phyloP scores from a whole-genome alignment of 2,113 vertebrate species.

The Sigmodon hispidus region DNA sequence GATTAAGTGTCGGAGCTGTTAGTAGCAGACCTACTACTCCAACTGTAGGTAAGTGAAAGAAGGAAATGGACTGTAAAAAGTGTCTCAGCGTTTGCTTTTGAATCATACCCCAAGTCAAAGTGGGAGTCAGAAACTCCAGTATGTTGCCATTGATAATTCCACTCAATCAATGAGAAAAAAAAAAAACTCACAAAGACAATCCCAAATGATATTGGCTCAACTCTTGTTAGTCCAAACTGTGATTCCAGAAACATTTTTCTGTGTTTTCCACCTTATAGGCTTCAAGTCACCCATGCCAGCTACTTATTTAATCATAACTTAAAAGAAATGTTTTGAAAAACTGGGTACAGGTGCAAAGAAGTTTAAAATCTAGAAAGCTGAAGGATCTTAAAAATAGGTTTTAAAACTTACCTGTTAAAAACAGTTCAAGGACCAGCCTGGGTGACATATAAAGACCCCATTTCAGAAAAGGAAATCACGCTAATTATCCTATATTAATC shows the following conservation, averaged over 20 bases:
- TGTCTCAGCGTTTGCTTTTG: slow-evolving; percentile 42
- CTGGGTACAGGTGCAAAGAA: slow-evolving; percentile 80
- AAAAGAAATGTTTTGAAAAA: slow-evolving; percentile 85
- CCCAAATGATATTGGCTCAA: background rate
- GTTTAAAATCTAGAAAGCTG: slow-evolving; percentile 65
- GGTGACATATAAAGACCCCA: background rate
- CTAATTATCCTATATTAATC: slow-evolving; percentile 37
- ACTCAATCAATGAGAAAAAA: slow-evolving; percentile 1
- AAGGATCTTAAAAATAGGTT: slow-evolving; percentile 77
- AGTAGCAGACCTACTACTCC: slow-evolving; percentile 87
- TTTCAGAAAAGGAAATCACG: background rate
- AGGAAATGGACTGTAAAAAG: slow-evolving; percentile 30
- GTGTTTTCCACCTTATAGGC: background rate
- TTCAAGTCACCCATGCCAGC: background rate
- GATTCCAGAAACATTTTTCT: slow-evolving; percentile 22
- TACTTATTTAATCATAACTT: slow-evolving; percentile 48
- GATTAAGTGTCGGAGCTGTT: slow-evolving; percentile 84
- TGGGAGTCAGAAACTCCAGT: slow-evolving; percentile 48
- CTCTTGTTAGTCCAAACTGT: background rate
- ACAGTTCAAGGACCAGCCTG: background rate
- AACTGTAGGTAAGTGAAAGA: slow-evolving; percentile 80
- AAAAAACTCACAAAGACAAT: slow-evolving; percentile 42
- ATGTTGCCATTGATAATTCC: slow-evolving; percentile 32
- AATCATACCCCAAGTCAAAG: slow-evolving; percentile 61
- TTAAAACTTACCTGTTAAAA: slow-evolving; percentile 84